A percentile compares a stretch with the other conserved stretches of the same genome.
Evolutionary conservation across 2,888 invertebrate species (phyloP).

Genomic region (Orchesellides sinensis): DNA sequence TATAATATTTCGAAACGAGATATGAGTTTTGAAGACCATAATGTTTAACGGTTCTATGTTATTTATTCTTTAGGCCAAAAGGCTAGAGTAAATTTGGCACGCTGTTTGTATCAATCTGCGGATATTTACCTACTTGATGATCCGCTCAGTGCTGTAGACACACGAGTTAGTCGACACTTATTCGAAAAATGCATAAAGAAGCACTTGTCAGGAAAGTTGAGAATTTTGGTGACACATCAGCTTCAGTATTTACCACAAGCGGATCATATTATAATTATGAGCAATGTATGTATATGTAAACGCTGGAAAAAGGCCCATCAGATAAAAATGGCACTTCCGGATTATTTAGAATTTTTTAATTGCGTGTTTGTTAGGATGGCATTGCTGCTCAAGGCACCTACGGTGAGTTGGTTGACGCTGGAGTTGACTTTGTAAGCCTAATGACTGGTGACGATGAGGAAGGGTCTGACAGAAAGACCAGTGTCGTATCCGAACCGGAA

Average conservation of each 20-base stretch:
- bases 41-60: too few species aligned
- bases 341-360: too few species aligned
- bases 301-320: too few species aligned
- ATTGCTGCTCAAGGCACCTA: slow-evolving; percentile 79
- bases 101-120: slow-evolving; percentile 78
- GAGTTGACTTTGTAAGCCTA: slow-evolving; percentile 74
- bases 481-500: background rate
- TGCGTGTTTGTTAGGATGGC: too few species aligned
- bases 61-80: too few species aligned
- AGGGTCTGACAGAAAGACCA: background rate
- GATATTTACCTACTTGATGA: slow-evolving; percentile 79
- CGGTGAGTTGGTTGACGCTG: slow-evolving; percentile 72
- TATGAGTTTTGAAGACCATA: too few species aligned
- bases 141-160: slow-evolving; percentile 79
- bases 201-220: slow-evolving; percentile 76
- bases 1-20: too few species aligned
- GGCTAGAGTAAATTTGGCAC: slow-evolving; percentile 87
- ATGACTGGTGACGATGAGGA: slow-evolving; percentile 76
- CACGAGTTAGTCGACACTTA: slow-evolving; percentile 78
- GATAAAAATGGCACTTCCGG: background rate
- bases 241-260: slow-evolving; percentile 82
- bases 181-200: slow-evolving; percentile 78
- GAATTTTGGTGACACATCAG: slow-evolving; percentile 85
- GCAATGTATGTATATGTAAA: slow-evolving; percentile 78
- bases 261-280: slow-evolving; percentile 83